A percentile compares a stretch with the other conserved stretches of the same genome.
These are phyloP conservation scores for Erpornis zantholeuca DNA, from an alignment of 2,113 vertebrate genomes.

Conservation along the genomic window DNA sequence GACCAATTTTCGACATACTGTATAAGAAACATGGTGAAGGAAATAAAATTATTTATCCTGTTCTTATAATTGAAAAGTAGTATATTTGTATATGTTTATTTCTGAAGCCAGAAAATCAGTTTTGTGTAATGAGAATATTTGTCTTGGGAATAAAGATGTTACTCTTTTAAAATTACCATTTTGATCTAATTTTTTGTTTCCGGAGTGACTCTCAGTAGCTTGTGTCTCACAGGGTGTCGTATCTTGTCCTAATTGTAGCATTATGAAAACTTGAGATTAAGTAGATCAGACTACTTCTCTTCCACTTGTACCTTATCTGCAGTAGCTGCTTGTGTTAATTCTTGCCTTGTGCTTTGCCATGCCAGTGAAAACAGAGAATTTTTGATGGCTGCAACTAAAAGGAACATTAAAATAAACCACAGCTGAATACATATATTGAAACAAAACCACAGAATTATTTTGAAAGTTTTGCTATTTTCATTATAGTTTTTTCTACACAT, in stretches of 20 bases:
- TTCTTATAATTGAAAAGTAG: neutral
- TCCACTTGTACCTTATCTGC: neutral
- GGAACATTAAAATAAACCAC: neutral
- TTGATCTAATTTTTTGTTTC: constrained; percentile 4
- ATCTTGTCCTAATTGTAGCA: neutral
- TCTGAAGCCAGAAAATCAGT: neutral
- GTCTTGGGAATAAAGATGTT: neutral
- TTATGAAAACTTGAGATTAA: neutral
- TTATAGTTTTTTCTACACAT: neutral
- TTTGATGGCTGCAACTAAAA: neutral
- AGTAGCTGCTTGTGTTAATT: neutral
- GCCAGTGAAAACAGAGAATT: neutral
- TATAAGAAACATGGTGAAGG: neutral
- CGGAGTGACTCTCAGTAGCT: neutral
- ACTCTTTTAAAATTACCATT: neutral
- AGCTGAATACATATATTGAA: neutral
- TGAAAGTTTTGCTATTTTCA: neutral
- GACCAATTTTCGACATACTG: neutral
- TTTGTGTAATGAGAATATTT: neutral
- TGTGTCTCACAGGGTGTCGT: neutral
- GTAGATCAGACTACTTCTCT: neutral
- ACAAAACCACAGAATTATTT: neutral
- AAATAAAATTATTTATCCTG: neutral
- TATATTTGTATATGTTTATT: neutral
- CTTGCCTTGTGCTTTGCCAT: neutral